These are phyloP conservation scores for Ataeniobius toweri DNA, from an alignment of 2,797 vertebrate genomes.

Conservation along the genomic window DNA sequence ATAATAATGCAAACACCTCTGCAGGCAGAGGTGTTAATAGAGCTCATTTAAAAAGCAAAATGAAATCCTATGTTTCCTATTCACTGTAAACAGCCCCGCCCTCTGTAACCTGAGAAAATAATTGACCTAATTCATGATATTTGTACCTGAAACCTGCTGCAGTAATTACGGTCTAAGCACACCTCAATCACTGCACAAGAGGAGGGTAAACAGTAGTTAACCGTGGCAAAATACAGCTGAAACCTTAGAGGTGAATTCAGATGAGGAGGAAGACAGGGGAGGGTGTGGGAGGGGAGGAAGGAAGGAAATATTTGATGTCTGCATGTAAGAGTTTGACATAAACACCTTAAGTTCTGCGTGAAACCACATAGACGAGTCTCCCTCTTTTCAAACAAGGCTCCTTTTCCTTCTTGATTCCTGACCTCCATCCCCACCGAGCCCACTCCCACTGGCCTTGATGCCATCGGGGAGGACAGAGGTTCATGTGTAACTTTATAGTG, in stretches of 20 bases:
- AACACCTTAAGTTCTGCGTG: constrained; percentile 54
- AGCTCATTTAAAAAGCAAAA: not conserved
- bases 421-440: not conserved
- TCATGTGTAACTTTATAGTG: constrained; percentile 43
- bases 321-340: constrained; percentile 43
- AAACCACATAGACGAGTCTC: constrained; percentile 36
- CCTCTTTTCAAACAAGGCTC: constrained; percentile 44
- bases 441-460: constrained; percentile 35
- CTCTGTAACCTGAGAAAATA: constrained; percentile 20
- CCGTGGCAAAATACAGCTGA: constrained; percentile 61
- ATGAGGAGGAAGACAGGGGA: constrained; percentile 34
- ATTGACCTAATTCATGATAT: constrained; percentile 64
- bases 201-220: constrained; percentile 59
- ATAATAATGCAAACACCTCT: constrained; percentile 26
- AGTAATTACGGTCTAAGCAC: constrained; percentile 50
- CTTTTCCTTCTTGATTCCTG: constrained; percentile 15
- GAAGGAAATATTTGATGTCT: constrained; percentile 57
- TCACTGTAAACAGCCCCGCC: constrained; percentile 9
- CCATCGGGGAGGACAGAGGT: constrained; percentile 42
- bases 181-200: constrained; percentile 27
- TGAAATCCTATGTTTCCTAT: not conserved
- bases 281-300: constrained; percentile 17
- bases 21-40: constrained; percentile 7
- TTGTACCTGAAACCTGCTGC: constrained; percentile 53
- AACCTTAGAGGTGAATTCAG: constrained; percentile 59